Conservation (phyloP, 2,888 invertebrate species). For the Acrobasis repandana region DNA sequence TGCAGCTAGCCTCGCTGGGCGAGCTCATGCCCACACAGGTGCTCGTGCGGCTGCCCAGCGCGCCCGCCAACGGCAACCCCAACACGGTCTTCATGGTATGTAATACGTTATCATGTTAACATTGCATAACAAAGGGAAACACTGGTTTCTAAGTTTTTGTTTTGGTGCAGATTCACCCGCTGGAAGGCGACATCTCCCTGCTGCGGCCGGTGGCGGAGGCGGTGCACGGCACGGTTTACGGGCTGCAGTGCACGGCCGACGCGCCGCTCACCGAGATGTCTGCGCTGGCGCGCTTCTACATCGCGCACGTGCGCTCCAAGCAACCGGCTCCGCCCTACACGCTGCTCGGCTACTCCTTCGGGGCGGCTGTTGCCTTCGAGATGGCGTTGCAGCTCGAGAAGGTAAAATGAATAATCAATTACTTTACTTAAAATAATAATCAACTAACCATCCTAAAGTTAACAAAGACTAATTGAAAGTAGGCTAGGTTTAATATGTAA, state of each 20-base stretch:
- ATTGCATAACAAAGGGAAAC: too few relatives aligned
- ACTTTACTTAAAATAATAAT: too few relatives aligned
- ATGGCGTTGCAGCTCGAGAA: slow-evolving; percentile 94
- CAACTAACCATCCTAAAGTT: too few relatives aligned
- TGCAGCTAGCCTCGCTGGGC: slow-evolving; percentile 66
- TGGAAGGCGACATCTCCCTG: slow-evolving; percentile 92
- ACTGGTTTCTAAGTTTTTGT: too few relatives aligned
- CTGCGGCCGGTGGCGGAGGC: slow-evolving; percentile 88
- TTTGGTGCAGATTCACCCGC: slow-evolving; percentile 84
- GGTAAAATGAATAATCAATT: too few relatives aligned
- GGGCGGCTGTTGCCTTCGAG: slow-evolving; percentile 96
- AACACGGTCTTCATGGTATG: slow-evolving; percentile 52
- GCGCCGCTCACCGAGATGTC: slow-evolving; percentile 89
- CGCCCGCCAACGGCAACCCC: slow-evolving; percentile 40
- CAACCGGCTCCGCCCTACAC: slow-evolving; percentile 93
- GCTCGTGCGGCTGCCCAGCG: slow-evolving; percentile 86
- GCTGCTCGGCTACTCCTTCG: slow-evolving; percentile 97
- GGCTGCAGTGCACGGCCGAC: slow-evolving; percentile 92
- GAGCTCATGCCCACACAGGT: slow-evolving; percentile 90
- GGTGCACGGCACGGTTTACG: slow-evolving; percentile 90
- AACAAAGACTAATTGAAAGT: too few relatives aligned
- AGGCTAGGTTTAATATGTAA: too few relatives aligned
- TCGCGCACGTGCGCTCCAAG: slow-evolving; percentile 87
- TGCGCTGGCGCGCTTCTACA: slow-evolving; percentile 88
- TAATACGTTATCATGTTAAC: not conserved